Conservation (phyloP, 2,797 vertebrate genomes). For the Petrocephalus schoutedeni region DNA sequence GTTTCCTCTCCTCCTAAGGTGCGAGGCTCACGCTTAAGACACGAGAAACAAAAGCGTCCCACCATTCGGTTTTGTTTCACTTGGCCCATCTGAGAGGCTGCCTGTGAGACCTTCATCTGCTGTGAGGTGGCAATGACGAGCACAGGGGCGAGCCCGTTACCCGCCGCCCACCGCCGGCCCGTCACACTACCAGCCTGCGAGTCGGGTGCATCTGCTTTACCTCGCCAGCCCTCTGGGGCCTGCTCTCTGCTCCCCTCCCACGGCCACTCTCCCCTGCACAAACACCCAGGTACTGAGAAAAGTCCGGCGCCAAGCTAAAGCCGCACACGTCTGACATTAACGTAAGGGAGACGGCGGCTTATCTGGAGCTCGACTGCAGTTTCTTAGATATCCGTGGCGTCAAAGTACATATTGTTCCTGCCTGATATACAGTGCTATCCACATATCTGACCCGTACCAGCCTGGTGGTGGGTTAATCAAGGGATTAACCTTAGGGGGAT, state of each 20-base stretch:
- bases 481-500: background rate
- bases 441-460: background rate
- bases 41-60: background rate
- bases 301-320: background rate
- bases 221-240: slow-evolving; percentile 19
- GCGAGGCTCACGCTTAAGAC: background rate
- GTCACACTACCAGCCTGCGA: slow-evolving; percentile 28
- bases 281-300: background rate
- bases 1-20: background rate
- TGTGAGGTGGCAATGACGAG: background rate
- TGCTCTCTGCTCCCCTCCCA: background rate
- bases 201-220: slow-evolving; percentile 27
- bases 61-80: background rate
- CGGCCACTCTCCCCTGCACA: background rate
- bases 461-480: background rate
- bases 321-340: background rate
- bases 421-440: background rate
- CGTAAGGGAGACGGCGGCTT: background rate
- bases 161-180: background rate
- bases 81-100: background rate
- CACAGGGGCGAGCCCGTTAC: background rate
- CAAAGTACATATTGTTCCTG: background rate
- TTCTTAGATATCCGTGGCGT: no score
- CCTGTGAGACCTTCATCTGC: background rate
- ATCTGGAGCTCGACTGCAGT: background rate